Evolutionary conservation across 2,888 invertebrate species (phyloP).

Genomic region (Monoplex corrugatus): DNA sequence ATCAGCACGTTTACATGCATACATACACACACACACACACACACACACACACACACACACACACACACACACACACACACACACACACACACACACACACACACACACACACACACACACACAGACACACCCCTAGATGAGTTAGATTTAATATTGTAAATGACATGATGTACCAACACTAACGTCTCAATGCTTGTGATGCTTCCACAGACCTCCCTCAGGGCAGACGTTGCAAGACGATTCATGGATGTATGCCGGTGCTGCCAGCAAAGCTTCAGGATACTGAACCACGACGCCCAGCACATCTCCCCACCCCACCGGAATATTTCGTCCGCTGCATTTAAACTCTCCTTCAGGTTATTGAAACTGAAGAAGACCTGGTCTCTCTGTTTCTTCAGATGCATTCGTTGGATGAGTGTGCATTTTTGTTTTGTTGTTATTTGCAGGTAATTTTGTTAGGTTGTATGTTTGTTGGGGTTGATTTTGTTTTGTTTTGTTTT

Average conservation of each 20-base stretch:
- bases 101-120: too few relatives aligned
- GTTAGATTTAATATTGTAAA: too few relatives aligned
- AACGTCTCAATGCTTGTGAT: neutral
- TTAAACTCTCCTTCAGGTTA: too few relatives aligned
- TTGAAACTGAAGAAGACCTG: too few relatives aligned
- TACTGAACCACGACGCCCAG: too few relatives aligned
- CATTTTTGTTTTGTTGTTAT: neutral
- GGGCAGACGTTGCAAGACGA: slow-evolving; percentile 79
- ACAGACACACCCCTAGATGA: too few relatives aligned
- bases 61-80: too few relatives aligned
- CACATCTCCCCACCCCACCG: too few relatives aligned
- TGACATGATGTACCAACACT: too few relatives aligned
- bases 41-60: neutral
- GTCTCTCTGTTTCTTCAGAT: too few relatives aligned
- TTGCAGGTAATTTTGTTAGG: neutral
- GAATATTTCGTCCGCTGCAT: too few relatives aligned
- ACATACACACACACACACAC: neutral
- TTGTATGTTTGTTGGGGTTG: neutral
- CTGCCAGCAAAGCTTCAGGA: slow-evolving; percentile 53
- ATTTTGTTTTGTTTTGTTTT: neutral
- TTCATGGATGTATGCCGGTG: slow-evolving; percentile 76
- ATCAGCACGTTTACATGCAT: neutral
- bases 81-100: neutral
- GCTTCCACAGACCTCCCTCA: slow-evolving; percentile 75
- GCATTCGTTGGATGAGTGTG: too few relatives aligned